These are phyloP conservation scores for Cheilosia vernalis DNA, from an alignment of 2,888 invertebrate genomes.

Conservation along the genomic window DNA sequence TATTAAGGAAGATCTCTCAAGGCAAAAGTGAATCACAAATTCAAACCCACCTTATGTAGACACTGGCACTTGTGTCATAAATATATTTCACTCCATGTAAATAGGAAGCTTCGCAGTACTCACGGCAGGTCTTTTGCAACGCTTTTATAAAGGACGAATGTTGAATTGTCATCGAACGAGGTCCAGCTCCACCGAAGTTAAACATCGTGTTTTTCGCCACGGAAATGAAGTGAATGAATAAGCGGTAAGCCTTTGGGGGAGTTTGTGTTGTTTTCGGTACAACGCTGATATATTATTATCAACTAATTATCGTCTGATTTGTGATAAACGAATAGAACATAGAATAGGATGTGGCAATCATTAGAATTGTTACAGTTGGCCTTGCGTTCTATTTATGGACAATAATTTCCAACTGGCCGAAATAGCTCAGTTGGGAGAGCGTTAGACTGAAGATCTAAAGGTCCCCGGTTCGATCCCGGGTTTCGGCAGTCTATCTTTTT, in stretches of 20 bases:
- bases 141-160: background rate
- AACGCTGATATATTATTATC: too few species aligned
- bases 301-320: too few species aligned
- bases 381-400: background rate
- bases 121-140: constrained; percentile 77
- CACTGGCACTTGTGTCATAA: constrained; percentile 79
- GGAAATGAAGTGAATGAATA: background rate
- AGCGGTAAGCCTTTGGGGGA: too few species aligned
- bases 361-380: background rate
- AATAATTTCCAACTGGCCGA: constrained; percentile 82
- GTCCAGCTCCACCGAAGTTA: background rate
- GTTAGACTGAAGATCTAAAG: constrained; percentile 75
- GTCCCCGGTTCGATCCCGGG: constrained; percentile 75
- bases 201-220: background rate
- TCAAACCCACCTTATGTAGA: constrained; percentile 78
- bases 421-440: constrained; percentile 87
- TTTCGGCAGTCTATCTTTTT: constrained; percentile 58
- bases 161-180: too few species aligned
- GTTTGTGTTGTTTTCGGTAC: too few species aligned
- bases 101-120: constrained; percentile 80
- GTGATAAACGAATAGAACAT: background rate
- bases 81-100: constrained; percentile 82
- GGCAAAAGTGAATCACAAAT: too few species aligned
- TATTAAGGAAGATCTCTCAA: background rate
- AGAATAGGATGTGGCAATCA: background rate